Evolutionary conservation across 2,888 invertebrate genomes (phyloP).

Genomic region (Lycia hirtaria): DNA sequence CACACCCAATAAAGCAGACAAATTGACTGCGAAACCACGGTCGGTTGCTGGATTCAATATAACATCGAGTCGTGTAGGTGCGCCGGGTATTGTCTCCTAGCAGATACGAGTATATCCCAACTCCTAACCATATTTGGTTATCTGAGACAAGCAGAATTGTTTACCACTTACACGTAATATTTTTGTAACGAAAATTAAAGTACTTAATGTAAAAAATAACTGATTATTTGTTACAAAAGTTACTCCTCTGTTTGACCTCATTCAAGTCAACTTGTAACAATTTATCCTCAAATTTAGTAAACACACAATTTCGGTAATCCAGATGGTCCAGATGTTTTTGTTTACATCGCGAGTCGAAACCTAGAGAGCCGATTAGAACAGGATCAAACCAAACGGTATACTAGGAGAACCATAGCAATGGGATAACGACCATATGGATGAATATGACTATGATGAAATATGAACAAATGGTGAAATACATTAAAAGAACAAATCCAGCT

Average conservation of each 20-base stretch:
- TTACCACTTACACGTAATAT: not conserved
- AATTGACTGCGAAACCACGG: conserved; percentile 74
- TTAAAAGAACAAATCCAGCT: too few species aligned
- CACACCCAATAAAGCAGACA: conserved; percentile 76
- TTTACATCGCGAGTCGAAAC: not conserved
- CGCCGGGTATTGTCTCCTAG: conserved; percentile 70
- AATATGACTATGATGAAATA: not conserved
- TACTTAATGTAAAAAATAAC: too few species aligned
- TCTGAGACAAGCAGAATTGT: conserved; percentile 28
- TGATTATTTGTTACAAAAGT: conserved; percentile 39
- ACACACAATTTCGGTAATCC: conserved; percentile 4
- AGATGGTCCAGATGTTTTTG: too few species aligned
- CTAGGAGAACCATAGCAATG: too few species aligned
- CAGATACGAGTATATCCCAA: conserved; percentile 65
- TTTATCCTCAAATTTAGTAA: conserved; percentile 60
- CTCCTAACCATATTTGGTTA: conserved; percentile 48
- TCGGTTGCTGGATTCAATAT: conserved; percentile 68
- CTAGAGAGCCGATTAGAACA: not conserved
- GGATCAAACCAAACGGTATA: not conserved
- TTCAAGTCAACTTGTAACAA: conserved; percentile 64
- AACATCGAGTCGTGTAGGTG: conserved; percentile 60
- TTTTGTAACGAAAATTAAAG: not conserved
- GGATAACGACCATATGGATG: not conserved
- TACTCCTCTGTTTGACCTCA: conserved; percentile 50
- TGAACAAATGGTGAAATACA: not conserved